Percentiles rank a stretch among this genome's conserved stretches.
These are phyloP conservation scores for Drosophila buzzatii DNA, from an alignment of 2,888 invertebrate species.

Conservation along the genomic window DNA sequence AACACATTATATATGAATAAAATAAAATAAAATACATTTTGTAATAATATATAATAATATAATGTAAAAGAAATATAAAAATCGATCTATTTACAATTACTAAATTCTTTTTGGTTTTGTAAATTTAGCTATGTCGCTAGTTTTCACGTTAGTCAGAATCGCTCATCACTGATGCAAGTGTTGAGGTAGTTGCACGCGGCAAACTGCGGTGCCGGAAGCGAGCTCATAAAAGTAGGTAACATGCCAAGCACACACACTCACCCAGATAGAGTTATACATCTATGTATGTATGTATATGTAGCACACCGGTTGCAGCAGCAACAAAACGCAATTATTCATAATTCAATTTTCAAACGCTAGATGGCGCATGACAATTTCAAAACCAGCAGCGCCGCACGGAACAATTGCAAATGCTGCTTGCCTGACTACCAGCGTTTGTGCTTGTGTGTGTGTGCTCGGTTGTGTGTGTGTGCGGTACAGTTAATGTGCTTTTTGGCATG, in stretches of 20 bases:
- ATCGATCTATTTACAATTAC: not conserved
- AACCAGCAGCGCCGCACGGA: constrained; percentile 45
- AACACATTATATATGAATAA: too few relatives aligned
- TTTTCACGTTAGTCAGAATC: not conserved
- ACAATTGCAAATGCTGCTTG: constrained; percentile 42
- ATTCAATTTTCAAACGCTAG: constrained; percentile 75
- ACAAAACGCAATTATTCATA: constrained; percentile 76
- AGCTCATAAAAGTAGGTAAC: constrained; percentile 59
- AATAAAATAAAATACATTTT: too few relatives aligned
- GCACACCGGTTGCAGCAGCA: constrained; percentile 9
- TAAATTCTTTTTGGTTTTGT: too few relatives aligned
- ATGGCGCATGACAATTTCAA: constrained; percentile 70
- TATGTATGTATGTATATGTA: not conserved
- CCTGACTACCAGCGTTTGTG: constrained; percentile 4
- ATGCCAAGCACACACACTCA: constrained; percentile 18
- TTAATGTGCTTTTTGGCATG: constrained; percentile 78
- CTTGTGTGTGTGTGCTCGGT: not conserved
- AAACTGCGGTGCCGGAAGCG: constrained; percentile 22
- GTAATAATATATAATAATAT: not conserved
- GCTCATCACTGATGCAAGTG: constrained; percentile 15
- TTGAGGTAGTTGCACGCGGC: constrained; percentile 38
- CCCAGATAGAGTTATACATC: too few relatives aligned
- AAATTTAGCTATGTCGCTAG: not conserved
- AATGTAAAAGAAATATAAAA: not conserved
- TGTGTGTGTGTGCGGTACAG: constrained; percentile 39